phyloP scores from a whole-genome alignment of 23 tunicate genomes.

The Ascidia mentula region DNA sequence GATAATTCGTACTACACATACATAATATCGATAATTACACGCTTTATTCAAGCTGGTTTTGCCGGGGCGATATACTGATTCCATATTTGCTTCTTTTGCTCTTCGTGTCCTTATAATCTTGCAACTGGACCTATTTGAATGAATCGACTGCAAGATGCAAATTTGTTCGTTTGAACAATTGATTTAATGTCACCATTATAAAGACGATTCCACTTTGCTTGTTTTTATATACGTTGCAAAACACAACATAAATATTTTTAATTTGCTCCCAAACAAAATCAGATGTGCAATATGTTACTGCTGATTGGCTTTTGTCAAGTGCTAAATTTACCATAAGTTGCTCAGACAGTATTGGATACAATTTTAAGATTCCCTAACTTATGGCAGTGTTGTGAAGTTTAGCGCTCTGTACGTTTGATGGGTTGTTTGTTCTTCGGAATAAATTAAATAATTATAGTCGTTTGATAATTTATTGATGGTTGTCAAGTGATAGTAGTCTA shows the following conservation, averaged over 20 bases:
- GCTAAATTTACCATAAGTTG: neutral
- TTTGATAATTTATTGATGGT: neutral
- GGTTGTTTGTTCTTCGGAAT: neutral
- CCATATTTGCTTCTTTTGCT: conserved; percentile 8
- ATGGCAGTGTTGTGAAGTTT: neutral
- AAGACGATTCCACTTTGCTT: neutral
- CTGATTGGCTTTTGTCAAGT: neutral
- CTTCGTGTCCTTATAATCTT: conserved; percentile 5
- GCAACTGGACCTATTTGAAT: no score
- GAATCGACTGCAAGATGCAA: neutral
- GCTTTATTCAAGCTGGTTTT: neutral
- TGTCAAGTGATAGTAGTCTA: neutral
- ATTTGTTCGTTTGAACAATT: neutral
- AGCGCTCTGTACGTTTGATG: conserved; percentile 7
- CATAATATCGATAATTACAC: neutral
- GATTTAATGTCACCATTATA: neutral
- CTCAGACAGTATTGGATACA: neutral
- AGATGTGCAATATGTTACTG: conserved; percentile 3
- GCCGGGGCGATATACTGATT: no score
- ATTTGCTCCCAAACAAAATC: neutral
- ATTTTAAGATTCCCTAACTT: neutral
- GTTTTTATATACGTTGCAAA: neutral
- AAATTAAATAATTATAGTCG: neutral
- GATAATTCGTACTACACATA: neutral
- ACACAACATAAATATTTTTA: neutral